Evolutionary conservation across 2,888 invertebrate genomes (phyloP).

Genomic region (Dryobotodes eremita): DNA sequence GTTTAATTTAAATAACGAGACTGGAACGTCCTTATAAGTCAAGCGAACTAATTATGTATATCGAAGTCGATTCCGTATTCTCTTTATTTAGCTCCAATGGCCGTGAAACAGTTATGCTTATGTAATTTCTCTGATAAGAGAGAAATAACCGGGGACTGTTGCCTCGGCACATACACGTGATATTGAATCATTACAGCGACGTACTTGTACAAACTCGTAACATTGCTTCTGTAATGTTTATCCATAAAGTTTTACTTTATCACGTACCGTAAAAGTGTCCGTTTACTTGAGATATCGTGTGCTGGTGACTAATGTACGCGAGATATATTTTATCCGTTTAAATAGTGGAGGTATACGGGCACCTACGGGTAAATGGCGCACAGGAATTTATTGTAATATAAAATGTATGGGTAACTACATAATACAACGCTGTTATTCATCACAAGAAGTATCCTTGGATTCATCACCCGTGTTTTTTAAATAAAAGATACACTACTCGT

Average conservation of each 20-base stretch:
- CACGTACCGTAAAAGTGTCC: conserved; percentile 19
- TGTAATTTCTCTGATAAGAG: conserved; percentile 8
- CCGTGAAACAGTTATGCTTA: conserved; percentile 17
- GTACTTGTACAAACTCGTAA: conserved; percentile 21
- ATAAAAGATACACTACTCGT: background rate
- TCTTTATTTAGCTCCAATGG: conserved; percentile 39
- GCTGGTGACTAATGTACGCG: conserved; percentile 29
- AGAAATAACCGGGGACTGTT: background rate
- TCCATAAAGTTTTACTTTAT: conserved; percentile 35
- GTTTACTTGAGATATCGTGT: conserved; percentile 10
- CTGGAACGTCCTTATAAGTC: conserved; percentile 71
- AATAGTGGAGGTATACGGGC: background rate
- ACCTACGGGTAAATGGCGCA: background rate
- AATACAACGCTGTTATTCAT: background rate
- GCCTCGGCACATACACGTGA: background rate
- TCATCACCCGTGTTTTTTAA: background rate
- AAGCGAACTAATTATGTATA: conserved; percentile 64
- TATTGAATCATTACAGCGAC: conserved; percentile 33
- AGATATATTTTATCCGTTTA: conserved; percentile 15
- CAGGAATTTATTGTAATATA: background rate
- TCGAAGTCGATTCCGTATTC: conserved; percentile 56
- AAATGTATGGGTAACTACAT: background rate
- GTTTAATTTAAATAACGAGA: conserved; percentile 76
- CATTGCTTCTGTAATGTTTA: conserved; percentile 28
- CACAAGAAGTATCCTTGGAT: background rate